These are phyloP conservation scores for Syngnathus scovelli DNA, from an alignment of 2,113 vertebrate species.

Conservation along the genomic window DNA sequence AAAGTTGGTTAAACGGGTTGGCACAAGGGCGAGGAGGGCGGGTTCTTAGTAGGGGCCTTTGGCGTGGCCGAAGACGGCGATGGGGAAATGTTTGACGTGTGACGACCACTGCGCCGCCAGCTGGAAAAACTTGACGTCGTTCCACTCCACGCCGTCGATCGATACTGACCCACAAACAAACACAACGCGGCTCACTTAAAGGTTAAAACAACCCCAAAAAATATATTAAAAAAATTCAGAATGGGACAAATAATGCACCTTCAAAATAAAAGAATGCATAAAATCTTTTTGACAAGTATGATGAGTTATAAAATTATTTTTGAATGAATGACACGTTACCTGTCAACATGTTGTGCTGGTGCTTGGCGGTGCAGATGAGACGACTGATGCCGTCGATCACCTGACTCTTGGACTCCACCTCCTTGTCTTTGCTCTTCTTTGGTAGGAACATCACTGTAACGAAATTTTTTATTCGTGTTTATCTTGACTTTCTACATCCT, in stretches of 20 bases:
- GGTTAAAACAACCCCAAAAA: background rate
- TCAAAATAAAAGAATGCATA: background rate
- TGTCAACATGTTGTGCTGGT: conserved; percentile 96
- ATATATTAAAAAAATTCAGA: too few relatives aligned
- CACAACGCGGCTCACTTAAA: background rate
- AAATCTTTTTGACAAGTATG: background rate
- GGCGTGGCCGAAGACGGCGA: conserved; percentile 90
- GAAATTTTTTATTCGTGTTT: too few relatives aligned
- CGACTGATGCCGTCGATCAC: conserved; percentile 95
- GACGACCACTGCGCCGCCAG: conserved; percentile 97
- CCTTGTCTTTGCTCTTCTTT: conserved; percentile 96
- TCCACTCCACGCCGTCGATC: conserved; percentile 95
- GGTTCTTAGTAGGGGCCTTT: conserved; percentile 81
- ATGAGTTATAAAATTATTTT: background rate
- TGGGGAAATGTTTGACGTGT: conserved; percentile 96
- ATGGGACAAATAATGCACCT: background rate
- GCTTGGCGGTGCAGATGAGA: conserved; percentile 95
- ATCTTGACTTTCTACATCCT: too few relatives aligned
- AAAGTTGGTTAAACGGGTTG: conserved; percentile 49
- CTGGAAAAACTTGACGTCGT: conserved; percentile 98
- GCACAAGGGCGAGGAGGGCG: conserved; percentile 32
- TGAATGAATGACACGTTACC: conserved; percentile 64
- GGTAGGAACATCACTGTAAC: conserved; percentile 99
- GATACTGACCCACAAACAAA: conserved; percentile 69
- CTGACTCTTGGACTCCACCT: conserved; percentile 91